Percentiles rank a stretch among this genome's conserved stretches.
Conservation (phyloP, 2,797 vertebrate genomes). For the Argentina silus region DNA sequence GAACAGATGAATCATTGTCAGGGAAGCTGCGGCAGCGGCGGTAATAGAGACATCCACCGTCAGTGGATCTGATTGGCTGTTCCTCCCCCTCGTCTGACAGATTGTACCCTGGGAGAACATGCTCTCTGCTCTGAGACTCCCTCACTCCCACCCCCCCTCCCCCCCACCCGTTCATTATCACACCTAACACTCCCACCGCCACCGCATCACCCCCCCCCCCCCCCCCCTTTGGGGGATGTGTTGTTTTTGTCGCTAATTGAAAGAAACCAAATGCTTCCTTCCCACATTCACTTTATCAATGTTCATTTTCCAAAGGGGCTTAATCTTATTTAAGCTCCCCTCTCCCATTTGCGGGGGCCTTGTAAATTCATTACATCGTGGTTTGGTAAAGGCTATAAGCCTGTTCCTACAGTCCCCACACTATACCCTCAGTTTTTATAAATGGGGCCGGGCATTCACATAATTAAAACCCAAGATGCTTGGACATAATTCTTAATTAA, state of each 20-base stretch:
- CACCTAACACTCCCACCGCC: constrained; percentile 30
- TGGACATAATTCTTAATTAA: constrained; percentile 93
- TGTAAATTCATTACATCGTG: constrained; percentile 74
- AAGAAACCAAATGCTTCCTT: constrained; percentile 62
- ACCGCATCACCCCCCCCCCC: neutral
- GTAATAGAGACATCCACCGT: constrained; percentile 38
- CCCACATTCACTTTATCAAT: constrained; percentile 58
- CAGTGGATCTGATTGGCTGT: constrained; percentile 35
- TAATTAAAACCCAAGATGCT: constrained; percentile 88
- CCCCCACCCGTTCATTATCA: constrained; percentile 39
- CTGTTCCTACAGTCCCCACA: constrained; percentile 22
- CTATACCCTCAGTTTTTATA: constrained; percentile 67
- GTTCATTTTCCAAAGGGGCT: constrained; percentile 55
- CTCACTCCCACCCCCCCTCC: neutral
- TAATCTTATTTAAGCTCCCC: constrained; percentile 69
- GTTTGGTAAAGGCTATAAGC: constrained; percentile 55
- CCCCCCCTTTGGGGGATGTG: constrained; percentile 21
- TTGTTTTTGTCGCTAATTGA: constrained; percentile 57
- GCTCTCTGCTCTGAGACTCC: constrained; percentile 8
- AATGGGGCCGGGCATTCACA: constrained; percentile 77
- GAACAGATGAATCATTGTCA: constrained; percentile 32
- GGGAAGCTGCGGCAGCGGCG: neutral
- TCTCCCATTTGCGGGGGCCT: constrained; percentile 56
- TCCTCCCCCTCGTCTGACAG: constrained; percentile 36
- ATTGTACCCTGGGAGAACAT: constrained; percentile 25